phyloP scores from a whole-genome alignment of 2,797 vertebrate species.

The Salmo trutta region DNA sequence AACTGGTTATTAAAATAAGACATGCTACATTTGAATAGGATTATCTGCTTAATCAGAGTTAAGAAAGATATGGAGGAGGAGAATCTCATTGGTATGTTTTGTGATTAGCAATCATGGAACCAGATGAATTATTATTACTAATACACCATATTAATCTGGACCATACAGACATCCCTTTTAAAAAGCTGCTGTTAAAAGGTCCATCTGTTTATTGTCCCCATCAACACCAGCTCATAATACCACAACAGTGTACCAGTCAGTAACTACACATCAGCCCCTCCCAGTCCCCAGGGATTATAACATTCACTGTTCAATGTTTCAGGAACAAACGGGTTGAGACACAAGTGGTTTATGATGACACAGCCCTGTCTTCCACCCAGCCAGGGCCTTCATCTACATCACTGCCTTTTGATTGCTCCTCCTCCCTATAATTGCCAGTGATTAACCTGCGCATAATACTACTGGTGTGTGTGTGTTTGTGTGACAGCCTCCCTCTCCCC shows the following conservation, averaged over 20 bases:
- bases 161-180: neutral
- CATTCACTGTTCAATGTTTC: conserved; percentile 21
- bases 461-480: conserved; percentile 17
- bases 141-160: neutral
- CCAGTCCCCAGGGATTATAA: conserved; percentile 17
- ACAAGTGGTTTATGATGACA: conserved; percentile 38
- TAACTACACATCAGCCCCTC: neutral
- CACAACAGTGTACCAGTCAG: conserved; percentile 10
- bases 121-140: neutral
- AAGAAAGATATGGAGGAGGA: neutral
- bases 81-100: neutral
- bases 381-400: conserved; percentile 47
- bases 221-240: conserved; percentile 46
- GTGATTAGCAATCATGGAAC: neutral
- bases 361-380: conserved; percentile 42
- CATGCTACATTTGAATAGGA: neutral
- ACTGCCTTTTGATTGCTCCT: conserved; percentile 69
- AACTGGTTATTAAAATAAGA: neutral
- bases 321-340: conserved; percentile 39
- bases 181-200: neutral
- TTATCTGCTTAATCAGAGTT: neutral
- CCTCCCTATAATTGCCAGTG: conserved; percentile 72
- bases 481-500: conserved; percentile 47
- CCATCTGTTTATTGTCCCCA: conserved; percentile 13
- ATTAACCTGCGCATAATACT: conserved; percentile 71